Conservation (phyloP, 2,888 invertebrate species). For the Ophonus ardosiacus region DNA sequence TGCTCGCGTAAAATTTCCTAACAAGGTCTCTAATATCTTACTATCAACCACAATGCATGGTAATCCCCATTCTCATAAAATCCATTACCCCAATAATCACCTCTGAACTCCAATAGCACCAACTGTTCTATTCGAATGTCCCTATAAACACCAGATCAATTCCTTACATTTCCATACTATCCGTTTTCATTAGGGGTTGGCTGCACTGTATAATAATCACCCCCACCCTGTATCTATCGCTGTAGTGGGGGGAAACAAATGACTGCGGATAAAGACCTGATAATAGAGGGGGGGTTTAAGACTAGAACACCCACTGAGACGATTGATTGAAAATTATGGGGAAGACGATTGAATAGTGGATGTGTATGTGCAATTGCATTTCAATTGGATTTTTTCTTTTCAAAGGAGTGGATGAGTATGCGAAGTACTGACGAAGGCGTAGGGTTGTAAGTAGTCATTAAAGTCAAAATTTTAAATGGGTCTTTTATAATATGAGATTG, state of each 20-base stretch:
- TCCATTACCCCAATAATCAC: constrained; percentile 14
- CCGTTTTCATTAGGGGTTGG: constrained; percentile 38
- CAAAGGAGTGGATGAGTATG: background rate
- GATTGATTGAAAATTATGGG: constrained; percentile 53
- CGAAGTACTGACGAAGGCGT: too few species aligned
- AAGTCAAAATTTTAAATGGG: background rate
- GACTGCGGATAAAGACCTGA: constrained; percentile 36
- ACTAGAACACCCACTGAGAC: constrained; percentile 37
- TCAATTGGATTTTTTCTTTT: constrained; percentile 13
- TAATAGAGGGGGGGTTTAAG: constrained; percentile 1
- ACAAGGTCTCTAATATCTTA: background rate
- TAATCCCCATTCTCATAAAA: background rate
- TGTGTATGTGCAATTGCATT: background rate
- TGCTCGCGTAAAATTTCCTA: background rate
- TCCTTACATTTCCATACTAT: constrained; percentile 48
- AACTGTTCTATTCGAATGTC: constrained; percentile 30
- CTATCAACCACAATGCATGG: background rate
- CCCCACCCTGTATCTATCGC: background rate
- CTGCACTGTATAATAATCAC: constrained; percentile 28
- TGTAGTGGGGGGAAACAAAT: constrained; percentile 23
- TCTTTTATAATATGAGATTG: background rate
- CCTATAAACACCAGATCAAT: constrained; percentile 48
- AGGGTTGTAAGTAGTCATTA: background rate
- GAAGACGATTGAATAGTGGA: background rate
- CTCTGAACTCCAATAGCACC: constrained; percentile 11